Base-by-base conservation (phyloP, 2,113 vertebrate genomes). In the Xyrauchen texanus region DNA sequence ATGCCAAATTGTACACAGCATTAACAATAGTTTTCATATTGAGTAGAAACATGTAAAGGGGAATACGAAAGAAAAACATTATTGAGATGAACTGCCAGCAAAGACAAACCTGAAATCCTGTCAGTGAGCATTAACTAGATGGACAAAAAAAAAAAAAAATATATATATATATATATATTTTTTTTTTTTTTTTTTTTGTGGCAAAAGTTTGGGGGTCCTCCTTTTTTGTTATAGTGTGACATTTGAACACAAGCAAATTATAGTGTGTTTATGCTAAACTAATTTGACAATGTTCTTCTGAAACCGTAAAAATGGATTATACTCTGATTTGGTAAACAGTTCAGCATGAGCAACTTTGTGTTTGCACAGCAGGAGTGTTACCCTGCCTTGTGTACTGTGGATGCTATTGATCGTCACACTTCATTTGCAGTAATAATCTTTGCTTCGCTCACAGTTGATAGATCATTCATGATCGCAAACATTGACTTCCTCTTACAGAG, bases 361-460 rank as follows among this genome's bases (percentile, higher is more conserved):
- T 77, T 71, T 46, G 57, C 34, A 66, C 74, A 55, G 81, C 51
- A 52, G 8, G 7, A 61, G 80, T 66, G 51, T 21, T 53, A 55
- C 57, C 46, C 60, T 10, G 64, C 44, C 45, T 58, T 13, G 57
- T 76, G 70, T 51, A 8, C 62, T 42, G 16, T 13, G 67, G 81
- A 76, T 44, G 16, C 16, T 66, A 80, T 53, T 11, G 69, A 82
- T 71, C 47, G 60, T 58, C 68, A 67, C 44, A 64, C 44, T 74
- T 80, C 53, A 72, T 67, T 72, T 64, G 15, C 47, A 51, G 47
- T 83, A 60, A 68, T 68, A 71, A 71, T 72, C 63, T 51, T 13
- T 65, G 68, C 66, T 64, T 44, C 16, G 4, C 55, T 65, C 52
- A 64, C 72, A 63, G 75, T 44, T 8, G 15, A 61, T 55, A 34